Conservation (phyloP, 1,140 invertebrate species). For the Drosophila arawakana region DNA sequence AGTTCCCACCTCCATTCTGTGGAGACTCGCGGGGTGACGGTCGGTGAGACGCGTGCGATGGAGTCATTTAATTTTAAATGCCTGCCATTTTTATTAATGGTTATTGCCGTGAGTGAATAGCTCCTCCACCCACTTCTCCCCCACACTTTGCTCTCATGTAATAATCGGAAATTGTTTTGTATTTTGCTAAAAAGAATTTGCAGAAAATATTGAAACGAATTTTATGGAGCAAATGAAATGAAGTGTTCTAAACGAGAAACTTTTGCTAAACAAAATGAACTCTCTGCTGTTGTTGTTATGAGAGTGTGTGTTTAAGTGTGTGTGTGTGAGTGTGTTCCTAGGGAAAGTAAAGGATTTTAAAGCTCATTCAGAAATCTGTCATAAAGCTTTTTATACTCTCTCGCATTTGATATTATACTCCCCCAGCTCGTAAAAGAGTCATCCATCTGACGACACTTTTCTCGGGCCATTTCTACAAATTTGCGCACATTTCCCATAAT, state of each 20-base stretch:
- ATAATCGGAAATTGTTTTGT: constrained; percentile 78
- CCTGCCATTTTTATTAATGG: constrained; percentile 80
- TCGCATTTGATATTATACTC: constrained; percentile 23
- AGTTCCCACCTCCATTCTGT: constrained; percentile 2
- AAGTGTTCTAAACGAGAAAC: constrained; percentile 27
- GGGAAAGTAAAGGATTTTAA: constrained; percentile 13
- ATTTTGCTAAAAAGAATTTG: constrained; percentile 3
- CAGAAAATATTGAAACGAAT: constrained; percentile 16
- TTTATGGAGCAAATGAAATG: constrained; percentile 48
- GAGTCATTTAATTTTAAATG: constrained; percentile 81
- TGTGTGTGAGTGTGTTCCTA: neutral
- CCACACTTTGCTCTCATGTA: constrained; percentile 22
- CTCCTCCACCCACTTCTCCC: neutral
- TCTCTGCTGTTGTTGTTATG: neutral
- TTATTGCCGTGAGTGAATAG: constrained; percentile 75
- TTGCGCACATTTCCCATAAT: constrained; percentile 53
- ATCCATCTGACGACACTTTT: constrained; percentile 49
- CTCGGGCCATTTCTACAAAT: constrained; percentile 46
- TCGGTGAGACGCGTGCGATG: constrained; percentile 49
- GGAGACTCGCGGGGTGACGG: neutral
- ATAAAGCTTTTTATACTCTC: constrained; percentile 19
- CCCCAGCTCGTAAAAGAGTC: constrained; percentile 41
- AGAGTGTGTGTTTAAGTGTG: too few species aligned
- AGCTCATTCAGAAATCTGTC: constrained; percentile 5
- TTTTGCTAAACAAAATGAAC: constrained; percentile 20